phyloP scores from a whole-genome alignment of 1,140 invertebrate genomes.

The Drosophila dunni region DNA sequence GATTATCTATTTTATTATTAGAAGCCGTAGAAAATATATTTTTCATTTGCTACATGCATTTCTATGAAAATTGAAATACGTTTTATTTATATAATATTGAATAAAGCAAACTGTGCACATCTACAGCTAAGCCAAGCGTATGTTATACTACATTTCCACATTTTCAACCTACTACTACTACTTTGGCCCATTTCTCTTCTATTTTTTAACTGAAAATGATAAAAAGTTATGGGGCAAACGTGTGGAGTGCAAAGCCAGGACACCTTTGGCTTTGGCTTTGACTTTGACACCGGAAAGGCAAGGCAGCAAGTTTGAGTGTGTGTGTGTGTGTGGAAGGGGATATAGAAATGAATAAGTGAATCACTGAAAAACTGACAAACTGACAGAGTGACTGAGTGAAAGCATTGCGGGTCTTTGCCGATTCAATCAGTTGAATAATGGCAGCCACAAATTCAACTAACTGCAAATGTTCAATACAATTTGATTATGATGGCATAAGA shows the following conservation, averaged over 20 bases:
- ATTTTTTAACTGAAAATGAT: constrained; percentile 55
- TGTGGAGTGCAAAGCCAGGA: constrained; percentile 25
- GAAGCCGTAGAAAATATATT: constrained; percentile 76
- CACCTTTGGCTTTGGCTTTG: constrained; percentile 42
- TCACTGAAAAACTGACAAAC: constrained; percentile 52
- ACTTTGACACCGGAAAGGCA: constrained; percentile 26
- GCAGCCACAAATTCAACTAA: constrained; percentile 72
- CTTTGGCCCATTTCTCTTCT: not conserved
- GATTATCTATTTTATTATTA: constrained; percentile 82
- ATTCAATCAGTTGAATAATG: constrained; percentile 79
- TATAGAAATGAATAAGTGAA: constrained; percentile 46
- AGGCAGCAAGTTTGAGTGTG: constrained; percentile 10
- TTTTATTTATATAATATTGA: constrained; percentile 73
- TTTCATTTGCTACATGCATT: constrained; percentile 27
- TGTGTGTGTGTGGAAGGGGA: constrained; percentile 31
- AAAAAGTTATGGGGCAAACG: constrained; percentile 66
- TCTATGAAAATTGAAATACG: constrained; percentile 72
- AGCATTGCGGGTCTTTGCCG: constrained; percentile 57
- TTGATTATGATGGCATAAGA: constrained; percentile 65
- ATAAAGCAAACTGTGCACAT: constrained; percentile 40
- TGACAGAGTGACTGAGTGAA: constrained; percentile 56
- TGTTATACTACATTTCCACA: constrained; percentile 8
- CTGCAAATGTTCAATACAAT: constrained; percentile 81
- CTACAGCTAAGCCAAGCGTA: constrained; percentile 3
- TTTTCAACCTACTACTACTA: not conserved